Evolutionary conservation across 1,140 invertebrate species (phyloP).

Genomic region (Monomorium pharaonis): DNA sequence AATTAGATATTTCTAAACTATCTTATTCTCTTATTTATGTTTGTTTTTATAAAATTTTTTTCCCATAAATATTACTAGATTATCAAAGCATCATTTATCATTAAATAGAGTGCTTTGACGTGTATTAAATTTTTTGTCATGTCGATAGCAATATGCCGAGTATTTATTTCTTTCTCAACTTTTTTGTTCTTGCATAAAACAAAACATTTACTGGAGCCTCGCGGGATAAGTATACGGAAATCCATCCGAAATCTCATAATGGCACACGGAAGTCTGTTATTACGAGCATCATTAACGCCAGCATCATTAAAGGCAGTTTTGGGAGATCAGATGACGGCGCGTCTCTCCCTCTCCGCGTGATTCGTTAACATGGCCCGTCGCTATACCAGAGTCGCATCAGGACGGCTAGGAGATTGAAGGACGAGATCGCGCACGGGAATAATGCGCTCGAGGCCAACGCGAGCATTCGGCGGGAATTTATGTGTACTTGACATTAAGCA

Average conservation of each 20-base stretch:
- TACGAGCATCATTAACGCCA: conserved; percentile 22
- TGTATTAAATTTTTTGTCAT: neutral
- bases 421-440: conserved; percentile 57
- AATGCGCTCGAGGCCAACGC: conserved; percentile 61
- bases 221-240: conserved; percentile 27
- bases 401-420: conserved; percentile 56
- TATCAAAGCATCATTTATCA: neutral
- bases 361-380: conserved; percentile 37
- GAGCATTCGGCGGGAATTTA: conserved; percentile 57
- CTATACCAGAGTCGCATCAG: conserved; percentile 51
- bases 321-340: conserved; percentile 3
- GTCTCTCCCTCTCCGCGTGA: neutral
- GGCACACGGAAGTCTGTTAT: conserved; percentile 23
- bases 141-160: neutral
- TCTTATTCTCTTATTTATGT: neutral
- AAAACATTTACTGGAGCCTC: neutral
- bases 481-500: conserved; percentile 64
- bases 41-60: neutral
- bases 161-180: neutral
- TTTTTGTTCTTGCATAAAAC: neutral
- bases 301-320: conserved; percentile 35
- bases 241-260: conserved; percentile 14
- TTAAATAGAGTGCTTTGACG: neutral
- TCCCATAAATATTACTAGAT: neutral
- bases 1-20: neutral